Evolutionary conservation across 2,888 invertebrate genomes (phyloP), one percentile per base, ranked within the genome.

Genomic region (Heliothis peltigera): DNA sequence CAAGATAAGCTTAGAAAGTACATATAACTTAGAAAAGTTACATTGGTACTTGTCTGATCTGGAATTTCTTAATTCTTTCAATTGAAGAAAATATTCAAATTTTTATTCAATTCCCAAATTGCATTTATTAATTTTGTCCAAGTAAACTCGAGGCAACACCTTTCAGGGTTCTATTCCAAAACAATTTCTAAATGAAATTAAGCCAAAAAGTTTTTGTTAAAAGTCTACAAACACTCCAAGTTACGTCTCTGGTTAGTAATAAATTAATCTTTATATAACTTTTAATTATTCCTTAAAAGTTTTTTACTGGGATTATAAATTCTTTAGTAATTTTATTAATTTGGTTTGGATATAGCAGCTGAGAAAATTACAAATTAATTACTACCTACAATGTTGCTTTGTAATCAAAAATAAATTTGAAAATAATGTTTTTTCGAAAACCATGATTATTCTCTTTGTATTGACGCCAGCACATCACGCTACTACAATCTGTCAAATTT

Each of bases 171-270:
- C 48, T 70, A 79, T 56, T 73, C 55, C 49, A 59, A 63, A 76
- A 78, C 68, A 73, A 78, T 64, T 55, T 78, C 55, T 15, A 67
- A 79, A 76, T 76, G 39, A 69, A 79, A 79, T 79, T 74, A 67
- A 62, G 57, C 56, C 55, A 53, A n/a, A 76, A 79, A 77, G 52
- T 74, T 76, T 19, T 62, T 53, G 54, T 55, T 62, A 62, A 57
- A 62, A 75, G 64, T 66, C 64, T 64, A 70, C 64, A 64, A 72
- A 77, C 56, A 70, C 47, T 28, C 51, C 4, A 75, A 76, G 72
- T 79, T 71, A 12, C 64, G 21, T 69, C 66, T 42, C 57, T 19
- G 49, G 68, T 64, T 64, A 58, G 47, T 54, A 67, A 76, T 78
- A 80, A 80, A 80, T 74, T 76, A 79, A 77, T 68, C 62, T 42